phyloP scores from a whole-genome alignment of 2,797 vertebrate genomes.

The Crocidura indochinensis region DNA sequence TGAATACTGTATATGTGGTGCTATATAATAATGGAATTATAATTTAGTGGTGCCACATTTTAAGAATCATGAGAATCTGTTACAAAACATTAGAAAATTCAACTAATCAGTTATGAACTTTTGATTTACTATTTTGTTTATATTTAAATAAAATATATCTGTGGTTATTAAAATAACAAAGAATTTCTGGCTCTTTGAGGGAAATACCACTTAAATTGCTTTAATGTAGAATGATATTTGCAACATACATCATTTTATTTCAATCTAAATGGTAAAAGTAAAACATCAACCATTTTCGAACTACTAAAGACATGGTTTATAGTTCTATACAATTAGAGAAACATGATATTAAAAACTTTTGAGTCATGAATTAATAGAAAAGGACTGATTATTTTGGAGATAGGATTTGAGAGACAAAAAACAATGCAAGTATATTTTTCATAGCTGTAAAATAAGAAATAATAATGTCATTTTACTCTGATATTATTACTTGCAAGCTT shows the following conservation, averaged over 20 bases:
- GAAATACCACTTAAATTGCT: background rate
- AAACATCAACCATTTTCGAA: conserved; percentile 49
- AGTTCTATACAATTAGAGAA: too few species aligned
- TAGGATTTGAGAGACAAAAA: background rate
- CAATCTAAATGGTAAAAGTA: background rate
- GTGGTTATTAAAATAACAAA: background rate
- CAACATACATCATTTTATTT: background rate
- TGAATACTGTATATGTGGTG: background rate
- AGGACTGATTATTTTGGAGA: background rate
- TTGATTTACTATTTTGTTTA: background rate
- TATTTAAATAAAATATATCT: background rate
- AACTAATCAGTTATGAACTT: background rate
- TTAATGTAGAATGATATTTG: background rate
- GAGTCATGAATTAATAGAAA: conserved; percentile 42
- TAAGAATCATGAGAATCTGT: too few species aligned
- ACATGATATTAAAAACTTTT: background rate
- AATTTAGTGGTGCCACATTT: background rate
- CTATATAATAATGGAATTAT: background rate
- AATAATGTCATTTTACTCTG: background rate
- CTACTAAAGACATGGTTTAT: background rate
- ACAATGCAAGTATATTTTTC: background rate
- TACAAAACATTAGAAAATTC: too few species aligned
- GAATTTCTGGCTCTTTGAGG: background rate
- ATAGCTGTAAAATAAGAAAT: conserved; percentile 27
- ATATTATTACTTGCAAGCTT: background rate